These are phyloP conservation scores for Cryptophagus acutangulus DNA, from an alignment of 2,888 invertebrate genomes.

Conservation along the genomic window DNA sequence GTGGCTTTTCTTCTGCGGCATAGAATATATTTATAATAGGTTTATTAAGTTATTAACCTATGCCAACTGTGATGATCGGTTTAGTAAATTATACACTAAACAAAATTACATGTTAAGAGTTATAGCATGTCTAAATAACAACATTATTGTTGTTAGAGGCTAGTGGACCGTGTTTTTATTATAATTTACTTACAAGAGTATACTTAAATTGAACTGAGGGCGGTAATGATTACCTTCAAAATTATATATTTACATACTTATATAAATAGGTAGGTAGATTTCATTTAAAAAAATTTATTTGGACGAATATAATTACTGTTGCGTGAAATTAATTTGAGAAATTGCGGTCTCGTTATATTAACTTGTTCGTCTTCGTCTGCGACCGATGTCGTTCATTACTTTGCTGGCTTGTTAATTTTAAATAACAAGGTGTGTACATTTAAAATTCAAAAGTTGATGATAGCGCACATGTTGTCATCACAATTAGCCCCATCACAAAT, in stretches of 20 bases:
- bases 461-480: no score
- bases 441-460: no score
- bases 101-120: conserved; percentile 32
- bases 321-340: conserved; percentile 17
- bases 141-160: conserved; percentile 32
- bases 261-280: conserved; percentile 29
- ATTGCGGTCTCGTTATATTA: no score
- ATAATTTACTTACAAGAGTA: conserved; percentile 1
- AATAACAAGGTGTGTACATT: no score
- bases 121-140: conserved; percentile 31
- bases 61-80: conserved; percentile 43
- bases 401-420: no score
- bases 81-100: conserved; percentile 39
- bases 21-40: conserved; percentile 31
- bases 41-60: conserved; percentile 44
- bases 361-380: no score
- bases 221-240: conserved; percentile 31
- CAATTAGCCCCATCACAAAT: no score
- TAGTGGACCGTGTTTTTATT: conserved; percentile 33
- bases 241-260: conserved; percentile 36
- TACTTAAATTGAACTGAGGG: conserved; percentile 33
- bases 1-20: conserved; percentile 16
- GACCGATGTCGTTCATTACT: no score
- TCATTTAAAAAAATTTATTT: conserved; percentile 18
- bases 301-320: conserved; percentile 7